Conservation (phyloP, 2,113 vertebrate species). For the Peromyscus leucopus region DNA sequence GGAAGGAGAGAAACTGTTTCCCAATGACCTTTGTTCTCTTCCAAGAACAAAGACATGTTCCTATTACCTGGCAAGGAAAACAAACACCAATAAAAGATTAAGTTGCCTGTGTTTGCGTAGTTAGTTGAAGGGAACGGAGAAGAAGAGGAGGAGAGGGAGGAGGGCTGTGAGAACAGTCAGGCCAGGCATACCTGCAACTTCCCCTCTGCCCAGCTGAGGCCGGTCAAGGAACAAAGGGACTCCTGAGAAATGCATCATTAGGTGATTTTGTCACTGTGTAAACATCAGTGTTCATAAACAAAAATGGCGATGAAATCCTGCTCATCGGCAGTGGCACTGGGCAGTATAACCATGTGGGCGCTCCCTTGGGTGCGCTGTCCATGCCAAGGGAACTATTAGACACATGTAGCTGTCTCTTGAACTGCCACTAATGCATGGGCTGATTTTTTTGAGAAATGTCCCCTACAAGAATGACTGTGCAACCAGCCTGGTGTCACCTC, state of each 20-base stretch:
- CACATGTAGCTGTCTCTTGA: not conserved
- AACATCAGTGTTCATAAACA: not conserved
- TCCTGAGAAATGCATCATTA: not conserved
- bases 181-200: not conserved
- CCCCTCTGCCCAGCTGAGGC: not conserved
- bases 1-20: not conserved
- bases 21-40: conserved; percentile 37
- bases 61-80: conserved; percentile 30
- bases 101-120: conserved; percentile 22
- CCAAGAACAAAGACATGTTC: conserved; percentile 8
- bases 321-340: not conserved
- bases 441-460: conserved; percentile 10
- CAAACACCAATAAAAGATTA: conserved; percentile 21
- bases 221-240: not conserved
- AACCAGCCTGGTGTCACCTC: not conserved
- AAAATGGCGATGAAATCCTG: not conserved
- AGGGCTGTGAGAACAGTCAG: not conserved
- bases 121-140: conserved; percentile 8
- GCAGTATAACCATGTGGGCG: not conserved
- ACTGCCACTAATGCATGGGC: not conserved
- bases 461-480: not conserved
- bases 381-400: not conserved
- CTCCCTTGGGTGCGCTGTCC: not conserved
- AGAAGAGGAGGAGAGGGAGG: not conserved
- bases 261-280: conserved; percentile 9